These are phyloP conservation scores for Platysteira castanea DNA, from an alignment of 2,113 vertebrate species.

Conservation along the genomic window DNA sequence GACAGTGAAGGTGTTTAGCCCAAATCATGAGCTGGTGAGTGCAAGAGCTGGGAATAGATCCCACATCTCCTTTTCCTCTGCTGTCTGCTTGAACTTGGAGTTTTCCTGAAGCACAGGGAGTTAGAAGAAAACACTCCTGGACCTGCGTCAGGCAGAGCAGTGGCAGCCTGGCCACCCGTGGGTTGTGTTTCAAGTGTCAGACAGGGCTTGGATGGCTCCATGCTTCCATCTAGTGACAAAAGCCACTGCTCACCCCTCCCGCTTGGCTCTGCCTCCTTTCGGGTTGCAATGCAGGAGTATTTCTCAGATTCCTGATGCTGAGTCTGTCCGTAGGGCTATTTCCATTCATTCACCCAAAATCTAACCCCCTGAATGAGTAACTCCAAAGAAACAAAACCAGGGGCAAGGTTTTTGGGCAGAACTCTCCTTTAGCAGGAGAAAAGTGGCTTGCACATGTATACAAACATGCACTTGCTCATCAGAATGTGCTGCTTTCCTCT, in stretches of 20 bases:
- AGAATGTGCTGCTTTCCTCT: background rate
- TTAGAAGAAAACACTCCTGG: background rate
- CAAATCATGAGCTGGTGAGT: rapidly evolving
- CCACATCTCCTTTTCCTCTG: background rate
- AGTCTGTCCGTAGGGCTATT: rapidly evolving
- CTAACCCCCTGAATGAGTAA: background rate
- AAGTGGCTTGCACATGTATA: rapidly evolving
- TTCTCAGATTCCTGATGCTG: background rate
- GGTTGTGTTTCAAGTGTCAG: rapidly evolving
- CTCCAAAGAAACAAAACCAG: background rate
- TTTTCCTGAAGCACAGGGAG: rapidly evolving
- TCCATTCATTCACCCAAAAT: background rate
- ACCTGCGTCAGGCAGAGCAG: background rate
- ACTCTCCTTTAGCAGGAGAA: background rate
- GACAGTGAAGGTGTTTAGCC: background rate
- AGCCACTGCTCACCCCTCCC: background rate
- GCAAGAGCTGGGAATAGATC: background rate
- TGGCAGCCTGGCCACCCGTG: rapidly evolving
- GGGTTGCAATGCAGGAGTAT: rapidly evolving
- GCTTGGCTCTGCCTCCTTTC: background rate
- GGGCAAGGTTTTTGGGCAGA: background rate
- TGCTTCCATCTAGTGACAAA: conserved; percentile 37
- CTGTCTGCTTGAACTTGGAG: background rate
- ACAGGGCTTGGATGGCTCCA: background rate
- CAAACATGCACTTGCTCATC: rapidly evolving